These are phyloP conservation scores for Eupithecia inturbata DNA, from an alignment of 2,888 invertebrate species.

Conservation along the genomic window DNA sequence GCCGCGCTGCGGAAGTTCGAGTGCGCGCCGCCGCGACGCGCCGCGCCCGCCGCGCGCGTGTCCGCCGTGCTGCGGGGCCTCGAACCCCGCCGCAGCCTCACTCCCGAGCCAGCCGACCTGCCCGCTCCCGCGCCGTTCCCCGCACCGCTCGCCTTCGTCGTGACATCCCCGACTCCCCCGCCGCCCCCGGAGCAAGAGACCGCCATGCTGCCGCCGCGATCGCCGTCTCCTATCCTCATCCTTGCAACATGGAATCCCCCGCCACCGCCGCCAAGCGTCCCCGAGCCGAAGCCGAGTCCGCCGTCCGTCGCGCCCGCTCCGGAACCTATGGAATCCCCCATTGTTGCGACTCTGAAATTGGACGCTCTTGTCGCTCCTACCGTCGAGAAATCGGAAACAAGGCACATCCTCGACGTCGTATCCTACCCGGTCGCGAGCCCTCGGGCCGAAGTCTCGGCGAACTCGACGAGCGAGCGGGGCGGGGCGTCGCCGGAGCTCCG, in stretches of 20 bases:
- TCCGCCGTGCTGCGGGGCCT: constrained; percentile 70
- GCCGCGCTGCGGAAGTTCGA: constrained; percentile 94
- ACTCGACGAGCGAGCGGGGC: constrained; percentile 48
- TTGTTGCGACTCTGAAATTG: neutral
- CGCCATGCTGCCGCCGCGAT: constrained; percentile 24
- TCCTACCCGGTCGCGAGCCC: constrained; percentile 13
- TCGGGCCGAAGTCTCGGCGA: constrained; percentile 53
- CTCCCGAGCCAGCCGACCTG: constrained; percentile 67
- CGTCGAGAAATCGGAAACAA: constrained; percentile 1
- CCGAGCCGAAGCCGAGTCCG: constrained; percentile 64
- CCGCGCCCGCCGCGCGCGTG: constrained; percentile 80
- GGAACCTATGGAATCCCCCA: neutral
- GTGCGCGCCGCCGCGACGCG: constrained; percentile 83
- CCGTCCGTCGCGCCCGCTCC: constrained; percentile 61
- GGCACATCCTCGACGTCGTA: constrained; percentile 34
- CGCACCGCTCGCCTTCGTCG: constrained; percentile 73
- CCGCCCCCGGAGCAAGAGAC: constrained; percentile 42
- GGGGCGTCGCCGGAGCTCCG: constrained; percentile 49
- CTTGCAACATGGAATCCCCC: constrained; percentile 41
- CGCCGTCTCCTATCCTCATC: constrained; percentile 35
- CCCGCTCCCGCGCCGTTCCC: constrained; percentile 74
- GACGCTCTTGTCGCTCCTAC: constrained; percentile 32
- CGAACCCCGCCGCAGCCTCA: constrained; percentile 64
- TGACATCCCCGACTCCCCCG: constrained; percentile 70
- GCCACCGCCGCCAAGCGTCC: constrained; percentile 28